phyloP scores from a whole-genome alignment of 2,797 vertebrate species.

The Rousettus madagascariensis region DNA sequence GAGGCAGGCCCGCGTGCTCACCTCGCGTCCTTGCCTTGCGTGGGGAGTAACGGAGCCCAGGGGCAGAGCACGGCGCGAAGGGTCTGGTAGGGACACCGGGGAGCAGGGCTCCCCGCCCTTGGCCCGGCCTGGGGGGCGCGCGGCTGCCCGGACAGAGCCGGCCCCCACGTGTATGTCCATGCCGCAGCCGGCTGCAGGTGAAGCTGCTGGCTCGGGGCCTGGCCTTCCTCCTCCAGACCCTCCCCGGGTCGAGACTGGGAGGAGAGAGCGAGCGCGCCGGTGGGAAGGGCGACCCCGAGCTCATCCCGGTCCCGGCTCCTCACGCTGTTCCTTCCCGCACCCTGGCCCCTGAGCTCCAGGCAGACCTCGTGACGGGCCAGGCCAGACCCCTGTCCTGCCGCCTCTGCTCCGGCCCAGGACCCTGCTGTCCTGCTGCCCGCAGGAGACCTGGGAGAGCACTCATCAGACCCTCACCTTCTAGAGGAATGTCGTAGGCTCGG shows the following conservation, averaged over 20 bases:
- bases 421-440: background rate
- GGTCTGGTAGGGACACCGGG: background rate
- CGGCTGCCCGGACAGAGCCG: background rate
- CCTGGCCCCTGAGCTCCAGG: fast-evolving
- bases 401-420: background rate
- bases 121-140: background rate
- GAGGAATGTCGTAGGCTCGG: fast-evolving
- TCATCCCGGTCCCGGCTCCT: fast-evolving
- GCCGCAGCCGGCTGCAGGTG: too few relatives aligned
- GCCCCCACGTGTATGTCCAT: fast-evolving
- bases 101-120: background rate
- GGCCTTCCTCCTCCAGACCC: background rate
- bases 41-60: background rate
- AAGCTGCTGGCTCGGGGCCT: background rate
- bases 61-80: too few relatives aligned
- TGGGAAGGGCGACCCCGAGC: background rate
- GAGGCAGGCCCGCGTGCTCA: too few relatives aligned
- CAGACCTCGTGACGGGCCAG: fast-evolving
- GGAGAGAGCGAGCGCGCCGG: fast-evolving
- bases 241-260: background rate
- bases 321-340: fast-evolving
- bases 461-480: fast-evolving
- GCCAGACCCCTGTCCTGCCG: too few relatives aligned
- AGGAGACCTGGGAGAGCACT: background rate
- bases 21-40: background rate